Evolutionary conservation across 2,797 vertebrate genomes (phyloP), one percentile per base, ranked within the genome.

Genomic region (Darevskia nairensis): DNA sequence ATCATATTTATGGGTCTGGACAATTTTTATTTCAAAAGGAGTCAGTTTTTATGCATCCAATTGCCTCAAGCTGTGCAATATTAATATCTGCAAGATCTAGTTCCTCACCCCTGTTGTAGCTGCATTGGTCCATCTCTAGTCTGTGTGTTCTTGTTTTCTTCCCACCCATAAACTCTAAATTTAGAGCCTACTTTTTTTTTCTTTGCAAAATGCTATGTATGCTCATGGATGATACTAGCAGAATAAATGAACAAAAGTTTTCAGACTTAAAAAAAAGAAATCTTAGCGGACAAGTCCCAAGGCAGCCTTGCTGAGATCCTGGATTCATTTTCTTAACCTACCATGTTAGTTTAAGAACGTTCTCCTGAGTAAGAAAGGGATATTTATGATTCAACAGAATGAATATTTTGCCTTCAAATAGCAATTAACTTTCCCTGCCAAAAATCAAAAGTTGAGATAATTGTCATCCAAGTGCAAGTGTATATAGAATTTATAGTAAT

Each of bases 361-460:
- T 86, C 85, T 92, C 82, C 83, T 89, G 88, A 84, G 89, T 94
- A 91, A 87, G 64, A 89, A 81, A 93, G 94, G 92, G 94, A 95
- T 95, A 94, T 95, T 94, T 95, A 95, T 94, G 92, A 90, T 92
- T 84, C 55, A 23, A 29, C 27, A 85, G 93, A 93, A 95, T 95
- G 87, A 95, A 94, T 91, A 94, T 92, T 95, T 94, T 95, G 77
- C 80, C 32, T 91, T 46, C 13, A 91, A 94, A 94, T 91, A 91
- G 93, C 88, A 95, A 94, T 95, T 95, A 94, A 89, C 85, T 76
- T 8, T 80, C 86, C 92, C 93, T 90, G 78, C 89, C 85, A 92
- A 91, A 78, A 94, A 93, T 89, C 87, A 88, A 91, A 72, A 44
- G 75, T 32, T 92, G 90, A 95, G 91, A 91, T 85, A 95, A 88